Conservation (phyloP, 2,797 vertebrate species). For the Epinephelus coioides region DNA sequence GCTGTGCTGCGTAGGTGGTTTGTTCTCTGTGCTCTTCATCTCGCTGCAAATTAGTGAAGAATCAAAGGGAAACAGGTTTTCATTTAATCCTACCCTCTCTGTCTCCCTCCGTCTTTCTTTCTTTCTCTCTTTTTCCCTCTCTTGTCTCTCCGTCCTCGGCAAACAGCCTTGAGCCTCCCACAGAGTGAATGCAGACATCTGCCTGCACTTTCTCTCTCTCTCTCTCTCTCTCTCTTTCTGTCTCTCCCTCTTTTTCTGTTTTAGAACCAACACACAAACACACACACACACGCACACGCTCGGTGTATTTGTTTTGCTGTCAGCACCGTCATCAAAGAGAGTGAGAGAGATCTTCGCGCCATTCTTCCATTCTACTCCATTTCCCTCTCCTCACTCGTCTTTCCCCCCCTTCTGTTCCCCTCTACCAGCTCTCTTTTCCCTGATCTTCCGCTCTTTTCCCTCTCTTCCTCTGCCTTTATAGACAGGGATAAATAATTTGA, state of each 20-base stretch:
- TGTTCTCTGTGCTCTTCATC: constrained; percentile 77
- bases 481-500: constrained; percentile 84
- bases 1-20: constrained; percentile 76
- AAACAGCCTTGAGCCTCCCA: constrained; percentile 83
- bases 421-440: constrained; percentile 11
- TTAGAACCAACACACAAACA: constrained; percentile 47
- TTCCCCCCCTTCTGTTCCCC: background rate
- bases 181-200: constrained; percentile 81
- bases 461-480: constrained; percentile 66
- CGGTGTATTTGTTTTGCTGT: constrained; percentile 76
- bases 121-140: constrained; percentile 47
- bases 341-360: constrained; percentile 65
- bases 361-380: constrained; percentile 68
- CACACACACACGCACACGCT: constrained; percentile 35
- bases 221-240: constrained; percentile 30
- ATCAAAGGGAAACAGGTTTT: constrained; percentile 82
- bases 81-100: constrained; percentile 76
- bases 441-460: constrained; percentile 42
- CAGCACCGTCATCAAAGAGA: constrained; percentile 75
- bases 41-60: constrained; percentile 80
- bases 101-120: constrained; percentile 54
- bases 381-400: constrained; percentile 54
- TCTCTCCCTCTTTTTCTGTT: constrained; percentile 46
- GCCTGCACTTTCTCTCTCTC: constrained; percentile 67
- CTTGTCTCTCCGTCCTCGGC: constrained; percentile 69